Conservation (phyloP, 2,797 vertebrate species). For the Enteromius treurensis region DNA sequence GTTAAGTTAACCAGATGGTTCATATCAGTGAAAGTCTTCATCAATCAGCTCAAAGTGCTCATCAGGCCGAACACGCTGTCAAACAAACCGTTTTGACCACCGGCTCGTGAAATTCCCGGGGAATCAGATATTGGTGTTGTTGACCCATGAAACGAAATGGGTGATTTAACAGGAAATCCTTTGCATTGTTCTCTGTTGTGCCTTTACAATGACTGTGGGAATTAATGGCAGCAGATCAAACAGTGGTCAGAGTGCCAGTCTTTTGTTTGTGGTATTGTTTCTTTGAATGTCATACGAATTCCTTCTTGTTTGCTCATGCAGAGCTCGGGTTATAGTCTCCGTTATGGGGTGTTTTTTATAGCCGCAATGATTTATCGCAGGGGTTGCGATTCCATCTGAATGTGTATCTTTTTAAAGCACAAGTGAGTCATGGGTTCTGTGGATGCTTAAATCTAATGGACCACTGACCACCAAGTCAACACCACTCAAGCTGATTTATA, state of each 20-base stretch:
- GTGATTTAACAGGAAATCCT: constrained; percentile 43
- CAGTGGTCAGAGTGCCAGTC: background rate
- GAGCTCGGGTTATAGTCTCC: constrained; percentile 29
- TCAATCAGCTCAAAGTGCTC: constrained; percentile 51
- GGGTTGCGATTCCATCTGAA: background rate
- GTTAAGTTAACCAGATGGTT: constrained; percentile 58
- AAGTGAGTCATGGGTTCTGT: constrained; percentile 4
- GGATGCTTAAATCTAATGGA: background rate
- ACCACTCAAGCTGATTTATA: constrained; percentile 15
- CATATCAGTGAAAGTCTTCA: constrained; percentile 53
- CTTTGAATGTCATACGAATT: constrained; percentile 24
- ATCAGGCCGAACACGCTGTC: constrained; percentile 46
- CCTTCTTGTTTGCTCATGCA: constrained; percentile 30
- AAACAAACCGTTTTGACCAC: constrained; percentile 47
- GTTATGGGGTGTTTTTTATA: constrained; percentile 13
- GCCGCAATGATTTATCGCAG: background rate
- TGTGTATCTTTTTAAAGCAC: constrained; percentile 33
- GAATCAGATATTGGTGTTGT: constrained; percentile 34
- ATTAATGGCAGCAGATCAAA: constrained; percentile 31
- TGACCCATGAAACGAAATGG: constrained; percentile 24
- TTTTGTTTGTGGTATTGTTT: constrained; percentile 16
- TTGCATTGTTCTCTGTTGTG: constrained; percentile 16
- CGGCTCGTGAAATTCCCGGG: constrained; percentile 46
- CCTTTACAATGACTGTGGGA: constrained; percentile 25
- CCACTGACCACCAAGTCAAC: constrained; percentile 24